Conservation (phyloP, 1,140 invertebrate genomes). For the Brachionus koreanus region DNA sequence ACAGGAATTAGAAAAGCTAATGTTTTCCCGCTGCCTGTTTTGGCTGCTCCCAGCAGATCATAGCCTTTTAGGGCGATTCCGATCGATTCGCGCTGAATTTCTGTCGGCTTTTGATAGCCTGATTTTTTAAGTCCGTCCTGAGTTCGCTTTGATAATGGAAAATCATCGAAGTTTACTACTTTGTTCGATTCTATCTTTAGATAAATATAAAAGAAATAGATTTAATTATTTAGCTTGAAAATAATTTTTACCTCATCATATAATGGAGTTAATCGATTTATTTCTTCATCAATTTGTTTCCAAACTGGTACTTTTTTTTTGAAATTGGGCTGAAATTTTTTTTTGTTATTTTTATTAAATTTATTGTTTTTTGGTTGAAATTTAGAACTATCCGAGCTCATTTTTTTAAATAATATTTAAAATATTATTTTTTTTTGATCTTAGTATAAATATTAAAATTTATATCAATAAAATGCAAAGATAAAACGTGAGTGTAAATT, state of each 20-base stretch:
- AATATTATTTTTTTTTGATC: background rate
- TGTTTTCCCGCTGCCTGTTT: conserved; percentile 97
- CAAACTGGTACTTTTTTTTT: conserved; percentile 42
- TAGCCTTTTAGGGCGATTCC: conserved; percentile 75
- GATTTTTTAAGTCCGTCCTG: conserved; percentile 69
- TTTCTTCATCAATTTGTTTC: conserved; percentile 45
- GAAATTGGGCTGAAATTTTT: conserved; percentile 39
- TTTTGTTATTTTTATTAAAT: background rate
- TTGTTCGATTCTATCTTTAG: conserved; percentile 60
- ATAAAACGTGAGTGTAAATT: background rate
- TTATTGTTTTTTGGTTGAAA: background rate
- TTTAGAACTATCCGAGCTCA: background rate
- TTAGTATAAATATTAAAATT: background rate
- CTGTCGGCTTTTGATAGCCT: conserved; percentile 74
- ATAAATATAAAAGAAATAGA: background rate
- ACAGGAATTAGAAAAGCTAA: conserved; percentile 94
- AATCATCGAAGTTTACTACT: conserved; percentile 70
- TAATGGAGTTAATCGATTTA: conserved; percentile 40
- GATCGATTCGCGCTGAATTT: conserved; percentile 86
- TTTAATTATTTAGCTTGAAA: background rate
- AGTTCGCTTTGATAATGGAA: conserved; percentile 75
- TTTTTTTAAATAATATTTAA: background rate
- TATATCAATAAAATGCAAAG: background rate
- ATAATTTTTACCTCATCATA: conserved; percentile 44
- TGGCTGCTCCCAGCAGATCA: conserved; percentile 89